Percentiles rank a stretch among this genome's conserved stretches.
These are phyloP conservation scores for Diaperis boleti DNA, from an alignment of 2,888 invertebrate species.

Conservation along the genomic window DNA sequence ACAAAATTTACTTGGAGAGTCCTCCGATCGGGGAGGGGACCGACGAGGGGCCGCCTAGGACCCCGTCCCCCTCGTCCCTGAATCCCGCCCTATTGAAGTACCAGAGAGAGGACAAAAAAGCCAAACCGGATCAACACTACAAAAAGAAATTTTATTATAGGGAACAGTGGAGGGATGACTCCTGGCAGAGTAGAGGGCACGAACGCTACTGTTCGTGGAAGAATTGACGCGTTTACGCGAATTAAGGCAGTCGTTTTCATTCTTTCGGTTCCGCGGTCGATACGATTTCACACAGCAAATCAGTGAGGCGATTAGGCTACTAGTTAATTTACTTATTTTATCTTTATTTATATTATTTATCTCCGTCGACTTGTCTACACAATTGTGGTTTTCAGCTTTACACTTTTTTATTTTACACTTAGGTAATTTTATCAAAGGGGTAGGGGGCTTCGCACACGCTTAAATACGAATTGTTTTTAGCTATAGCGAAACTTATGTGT, in stretches of 20 bases:
- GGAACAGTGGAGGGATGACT: slow-evolving; percentile 73
- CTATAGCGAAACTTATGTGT: slow-evolving; percentile 11
- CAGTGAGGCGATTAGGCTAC: slow-evolving; percentile 20
- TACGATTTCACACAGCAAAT: slow-evolving; percentile 59
- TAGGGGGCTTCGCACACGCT: slow-evolving; percentile 12
- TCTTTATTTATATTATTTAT: slow-evolving; percentile 41
- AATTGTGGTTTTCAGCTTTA: slow-evolving; percentile 25
- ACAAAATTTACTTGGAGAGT: slow-evolving; percentile 68
- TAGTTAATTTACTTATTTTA: slow-evolving; percentile 40
- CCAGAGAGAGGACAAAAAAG: slow-evolving; percentile 67
- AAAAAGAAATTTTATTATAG: slow-evolving; percentile 85
- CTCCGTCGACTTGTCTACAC: slow-evolving; percentile 26
- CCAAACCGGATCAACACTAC: slow-evolving; percentile 75
- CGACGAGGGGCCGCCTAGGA: slow-evolving; percentile 70
- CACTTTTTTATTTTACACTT: slow-evolving; percentile 10
- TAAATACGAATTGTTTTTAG: slow-evolving; percentile 12
- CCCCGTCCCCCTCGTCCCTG: slow-evolving; percentile 71
- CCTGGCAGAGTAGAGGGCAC: slow-evolving; percentile 55
- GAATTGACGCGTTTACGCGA: slow-evolving; percentile 57
- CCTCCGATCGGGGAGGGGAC: slow-evolving; percentile 64
- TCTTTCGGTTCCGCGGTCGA: slow-evolving; percentile 1
- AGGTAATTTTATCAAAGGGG: slow-evolving; percentile 12
- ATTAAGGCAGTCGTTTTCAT: slow-evolving; percentile 42
- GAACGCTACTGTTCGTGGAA: slow-evolving; percentile 59
- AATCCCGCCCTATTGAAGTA: slow-evolving; percentile 71